Evolutionary conservation across 2,797 vertebrate genomes (phyloP).

Genomic region (Chrysocyon brachyurus): DNA sequence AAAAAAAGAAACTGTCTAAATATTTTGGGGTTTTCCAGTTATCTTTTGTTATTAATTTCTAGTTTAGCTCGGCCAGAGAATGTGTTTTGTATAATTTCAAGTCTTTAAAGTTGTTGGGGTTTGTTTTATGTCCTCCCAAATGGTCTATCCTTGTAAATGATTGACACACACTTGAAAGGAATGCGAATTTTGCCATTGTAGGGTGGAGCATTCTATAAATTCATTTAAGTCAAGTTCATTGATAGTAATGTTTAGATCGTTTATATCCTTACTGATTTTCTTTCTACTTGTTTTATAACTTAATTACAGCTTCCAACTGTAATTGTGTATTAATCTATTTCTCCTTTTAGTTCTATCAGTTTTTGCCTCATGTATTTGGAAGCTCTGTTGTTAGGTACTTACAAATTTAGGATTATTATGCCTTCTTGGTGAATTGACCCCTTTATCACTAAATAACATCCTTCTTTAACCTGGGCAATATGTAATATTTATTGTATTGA

Average conservation of each 20-base stretch:
- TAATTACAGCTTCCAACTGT: neutral
- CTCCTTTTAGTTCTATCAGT: neutral
- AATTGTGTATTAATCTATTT: neutral
- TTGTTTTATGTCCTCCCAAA: neutral
- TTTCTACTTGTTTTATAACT: neutral
- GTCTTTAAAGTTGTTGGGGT: neutral
- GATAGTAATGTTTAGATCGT: neutral
- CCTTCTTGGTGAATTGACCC: neutral
- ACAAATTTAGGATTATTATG: neutral
- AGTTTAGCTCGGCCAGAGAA: neutral
- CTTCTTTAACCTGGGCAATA: neutral
- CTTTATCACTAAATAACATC: neutral
- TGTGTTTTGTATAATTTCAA: neutral
- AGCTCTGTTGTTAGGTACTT: neutral
- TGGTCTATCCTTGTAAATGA: neutral
- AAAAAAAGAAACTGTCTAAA: neutral
- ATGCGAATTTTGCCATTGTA: neutral
- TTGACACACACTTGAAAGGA: neutral
- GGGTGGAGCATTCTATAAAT: neutral
- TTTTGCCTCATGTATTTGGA: neutral
- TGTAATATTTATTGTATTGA: neutral
- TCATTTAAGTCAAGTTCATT: neutral
- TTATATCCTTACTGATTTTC: neutral
- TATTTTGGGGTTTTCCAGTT: neutral
- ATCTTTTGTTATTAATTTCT: constrained; percentile 29